These are phyloP conservation scores for Ranitomeya imitator DNA, from an alignment of 2,113 vertebrate genomes.

Conservation along the genomic window DNA sequence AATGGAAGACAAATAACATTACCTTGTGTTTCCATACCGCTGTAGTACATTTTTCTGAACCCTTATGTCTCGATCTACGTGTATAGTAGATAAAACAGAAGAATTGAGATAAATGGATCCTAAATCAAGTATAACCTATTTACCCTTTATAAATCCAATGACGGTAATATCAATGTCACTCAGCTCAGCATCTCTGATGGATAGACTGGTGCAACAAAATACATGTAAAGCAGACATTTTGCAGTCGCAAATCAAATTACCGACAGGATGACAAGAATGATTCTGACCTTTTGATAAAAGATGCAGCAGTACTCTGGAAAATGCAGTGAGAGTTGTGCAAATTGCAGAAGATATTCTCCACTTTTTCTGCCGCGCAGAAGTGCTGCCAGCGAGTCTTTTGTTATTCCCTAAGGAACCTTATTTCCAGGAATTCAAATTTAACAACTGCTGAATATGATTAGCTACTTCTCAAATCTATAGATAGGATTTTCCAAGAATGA, in stretches of 20 bases:
- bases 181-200: background rate
- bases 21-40: background rate
- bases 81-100: background rate
- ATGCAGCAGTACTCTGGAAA: background rate
- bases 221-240: background rate
- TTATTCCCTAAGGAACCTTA: constrained; percentile 39
- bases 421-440: constrained; percentile 50
- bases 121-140: background rate
- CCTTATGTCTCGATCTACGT: background rate
- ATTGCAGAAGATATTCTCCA: constrained; percentile 7
- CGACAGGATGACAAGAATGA: background rate
- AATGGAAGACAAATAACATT: background rate
- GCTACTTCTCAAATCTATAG: constrained; percentile 41
- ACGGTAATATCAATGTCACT: background rate
- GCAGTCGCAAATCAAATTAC: background rate
- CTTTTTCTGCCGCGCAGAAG: constrained; percentile 10
- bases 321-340: background rate
- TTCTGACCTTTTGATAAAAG: background rate
- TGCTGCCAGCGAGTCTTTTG: constrained; percentile 34
- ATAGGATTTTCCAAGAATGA: constrained; percentile 43
- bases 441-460: constrained; percentile 52
- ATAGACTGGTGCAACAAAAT: background rate
- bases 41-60: background rate
- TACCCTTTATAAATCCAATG: background rate
- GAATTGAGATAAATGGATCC: background rate